phyloP scores from a whole-genome alignment of 1,140 invertebrate species.

The Lamellibrachia luymesi region DNA sequence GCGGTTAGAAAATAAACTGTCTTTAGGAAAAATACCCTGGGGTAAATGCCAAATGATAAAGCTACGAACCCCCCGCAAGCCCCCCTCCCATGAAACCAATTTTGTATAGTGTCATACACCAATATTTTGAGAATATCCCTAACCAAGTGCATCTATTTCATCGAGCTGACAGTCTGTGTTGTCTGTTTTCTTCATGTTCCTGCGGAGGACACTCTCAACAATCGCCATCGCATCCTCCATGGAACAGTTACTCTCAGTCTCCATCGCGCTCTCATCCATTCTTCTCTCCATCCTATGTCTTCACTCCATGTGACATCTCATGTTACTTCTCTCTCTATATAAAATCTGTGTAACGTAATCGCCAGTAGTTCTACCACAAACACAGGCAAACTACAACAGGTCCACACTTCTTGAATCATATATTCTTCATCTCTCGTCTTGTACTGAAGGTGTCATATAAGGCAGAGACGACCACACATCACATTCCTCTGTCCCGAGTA shows the following conservation, averaged over 20 bases:
- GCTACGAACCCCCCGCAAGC: too few species aligned
- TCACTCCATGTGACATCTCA: not conserved
- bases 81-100: too few species aligned
- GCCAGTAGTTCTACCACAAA: not conserved
- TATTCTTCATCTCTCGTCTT: too few species aligned
- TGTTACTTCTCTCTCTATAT: not conserved
- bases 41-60: too few species aligned
- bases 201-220: constrained; percentile 16
- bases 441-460: too few species aligned
- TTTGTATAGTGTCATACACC: too few species aligned
- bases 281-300: not conserved
- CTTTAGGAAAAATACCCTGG: too few species aligned
- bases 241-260: constrained; percentile 23
- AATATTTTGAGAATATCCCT: not conserved
- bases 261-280: constrained; percentile 7
- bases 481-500: too few species aligned
- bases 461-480: too few species aligned
- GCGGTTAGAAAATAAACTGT: too few species aligned
- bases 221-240: constrained; percentile 16
- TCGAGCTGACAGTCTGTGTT: not conserved
- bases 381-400: not conserved
- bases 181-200: not conserved
- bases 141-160: not conserved
- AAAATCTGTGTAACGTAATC: too few species aligned
- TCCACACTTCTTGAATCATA: not conserved